Evolutionary conservation across 1,140 invertebrate species (phyloP), one percentile per base, ranked within the genome.

Genomic region (Leptopilina clavipes): DNA sequence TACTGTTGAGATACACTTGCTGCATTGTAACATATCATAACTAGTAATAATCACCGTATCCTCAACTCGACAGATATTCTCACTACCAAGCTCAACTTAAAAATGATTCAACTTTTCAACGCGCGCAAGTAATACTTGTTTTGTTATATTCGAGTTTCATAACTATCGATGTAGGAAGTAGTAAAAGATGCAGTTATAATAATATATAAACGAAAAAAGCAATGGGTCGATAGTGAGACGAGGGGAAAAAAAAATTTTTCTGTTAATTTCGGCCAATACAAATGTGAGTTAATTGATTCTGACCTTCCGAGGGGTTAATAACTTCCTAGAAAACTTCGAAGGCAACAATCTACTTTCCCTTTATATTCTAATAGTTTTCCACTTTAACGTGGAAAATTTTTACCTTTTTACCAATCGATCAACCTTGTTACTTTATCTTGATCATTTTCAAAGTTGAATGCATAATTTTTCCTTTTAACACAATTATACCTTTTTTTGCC

Each of bases 21-120:
- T 65, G 59, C 59, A 65, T 65, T 31, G 59, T 65, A 31, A 37
- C 59, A 65, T 31, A 65, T n/a, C 59, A 65, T 65, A 31, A 65
- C 59, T 65, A 65, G 48, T 65, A 65, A 65, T 65, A 65, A 65
- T 65, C 59, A 65, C 22, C 59, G 59, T 65, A 65, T 65, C 59
- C 59, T 65, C 56, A 65, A 65, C 59, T 65, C 22, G 22, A 65
- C 25, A 65, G 22, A 31, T 65, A 65, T 65, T 65, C 59, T 65
- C 59, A 31, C 59, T 25, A 65, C 22, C 59, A 37, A 65, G 59
- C 59, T n/a, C 22, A 1, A 65, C 59, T 65, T 22, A 65, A 65
- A 65, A 65, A 65, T 65, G 59, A 65, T 65, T 65, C 59, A 65
- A 40, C 25, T 65, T 65, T 31, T 31, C 22, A 65, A 65, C 22